Percentiles rank a stretch among this genome's conserved stretches.
These are phyloP conservation scores for Lasioglossum leucozonium DNA, from an alignment of 2,888 invertebrate species.

Conservation along the genomic window DNA sequence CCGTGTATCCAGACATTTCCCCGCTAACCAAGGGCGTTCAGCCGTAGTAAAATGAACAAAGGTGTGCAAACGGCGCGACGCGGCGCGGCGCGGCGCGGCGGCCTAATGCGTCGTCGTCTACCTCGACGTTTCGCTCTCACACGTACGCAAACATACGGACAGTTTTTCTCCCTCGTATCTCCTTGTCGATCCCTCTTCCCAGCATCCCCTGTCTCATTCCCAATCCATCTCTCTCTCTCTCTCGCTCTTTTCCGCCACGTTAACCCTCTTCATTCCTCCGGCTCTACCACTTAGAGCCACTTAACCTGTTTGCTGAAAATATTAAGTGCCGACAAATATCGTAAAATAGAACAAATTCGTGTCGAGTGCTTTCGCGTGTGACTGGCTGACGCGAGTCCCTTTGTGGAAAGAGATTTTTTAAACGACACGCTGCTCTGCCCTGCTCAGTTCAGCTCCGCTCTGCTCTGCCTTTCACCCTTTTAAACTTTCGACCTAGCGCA, in stretches of 20 bases:
- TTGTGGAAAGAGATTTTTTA: slow-evolving; percentile 68
- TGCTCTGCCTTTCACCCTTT: slow-evolving; percentile 62
- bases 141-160: background rate
- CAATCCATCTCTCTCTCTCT: background rate
- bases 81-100: too few species aligned
- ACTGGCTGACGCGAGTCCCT: slow-evolving; percentile 70
- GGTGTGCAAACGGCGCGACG: slow-evolving; percentile 63
- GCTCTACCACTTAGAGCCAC: slow-evolving; percentile 77
- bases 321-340: slow-evolving; percentile 78
- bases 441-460: slow-evolving; percentile 8
- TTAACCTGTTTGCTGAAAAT: slow-evolving; percentile 80
- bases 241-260: slow-evolving; percentile 9
- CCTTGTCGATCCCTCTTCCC: slow-evolving; percentile 15
- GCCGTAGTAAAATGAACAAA: slow-evolving; percentile 59
- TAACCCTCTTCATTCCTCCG: slow-evolving; percentile 61
- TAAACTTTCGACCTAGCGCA: slow-evolving; percentile 60
- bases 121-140: slow-evolving; percentile 46
- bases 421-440: slow-evolving; percentile 37
- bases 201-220: slow-evolving; percentile 5
- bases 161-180: slow-evolving; percentile 18
- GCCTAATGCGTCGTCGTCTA: slow-evolving; percentile 64
- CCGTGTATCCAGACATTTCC: slow-evolving; percentile 25
- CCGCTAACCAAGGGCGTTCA: slow-evolving; percentile 40
- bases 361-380: slow-evolving; percentile 76
- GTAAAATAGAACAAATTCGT: slow-evolving; percentile 77